A percentile compares a stretch with the other conserved stretches of the same genome.
Conservation (phyloP, 2,797 vertebrate genomes). For the Diglossa cyanea region DNA sequence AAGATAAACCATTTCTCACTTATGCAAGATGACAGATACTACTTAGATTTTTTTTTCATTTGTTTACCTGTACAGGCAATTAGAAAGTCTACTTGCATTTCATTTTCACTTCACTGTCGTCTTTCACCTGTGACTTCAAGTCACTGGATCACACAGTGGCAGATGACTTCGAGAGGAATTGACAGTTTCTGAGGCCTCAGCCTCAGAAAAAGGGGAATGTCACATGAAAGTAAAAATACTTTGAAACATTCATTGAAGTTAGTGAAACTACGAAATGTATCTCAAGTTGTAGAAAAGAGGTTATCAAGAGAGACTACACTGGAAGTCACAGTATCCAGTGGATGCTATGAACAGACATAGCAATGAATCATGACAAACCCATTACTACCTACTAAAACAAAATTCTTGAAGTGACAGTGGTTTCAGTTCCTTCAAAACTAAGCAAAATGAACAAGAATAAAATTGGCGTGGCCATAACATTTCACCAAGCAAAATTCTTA, state of each 20-base stretch:
- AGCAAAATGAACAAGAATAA: slow-evolving; percentile 28
- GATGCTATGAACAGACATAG: background rate
- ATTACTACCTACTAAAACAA: background rate
- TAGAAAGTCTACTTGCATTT: background rate
- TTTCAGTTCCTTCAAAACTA: background rate
- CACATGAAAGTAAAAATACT: background rate
- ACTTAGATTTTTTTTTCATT: background rate
- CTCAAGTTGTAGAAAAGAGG: background rate
- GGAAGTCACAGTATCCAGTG: background rate
- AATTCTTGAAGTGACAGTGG: background rate
- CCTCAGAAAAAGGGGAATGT: background rate
- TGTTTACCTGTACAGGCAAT: background rate
- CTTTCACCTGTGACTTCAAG: background rate
- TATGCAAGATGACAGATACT: background rate
- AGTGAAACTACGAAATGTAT: background rate
- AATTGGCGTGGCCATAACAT: background rate
- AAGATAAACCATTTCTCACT: background rate
- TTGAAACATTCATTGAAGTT: background rate
- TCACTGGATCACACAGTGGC: background rate
- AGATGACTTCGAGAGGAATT: background rate
- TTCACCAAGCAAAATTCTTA: background rate
- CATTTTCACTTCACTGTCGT: background rate
- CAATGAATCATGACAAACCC: background rate
- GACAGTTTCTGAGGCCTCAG: background rate
- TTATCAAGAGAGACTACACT: background rate